phyloP scores from a whole-genome alignment of 2,888 invertebrate genomes.

The Branchipolynoe longqiensis region DNA sequence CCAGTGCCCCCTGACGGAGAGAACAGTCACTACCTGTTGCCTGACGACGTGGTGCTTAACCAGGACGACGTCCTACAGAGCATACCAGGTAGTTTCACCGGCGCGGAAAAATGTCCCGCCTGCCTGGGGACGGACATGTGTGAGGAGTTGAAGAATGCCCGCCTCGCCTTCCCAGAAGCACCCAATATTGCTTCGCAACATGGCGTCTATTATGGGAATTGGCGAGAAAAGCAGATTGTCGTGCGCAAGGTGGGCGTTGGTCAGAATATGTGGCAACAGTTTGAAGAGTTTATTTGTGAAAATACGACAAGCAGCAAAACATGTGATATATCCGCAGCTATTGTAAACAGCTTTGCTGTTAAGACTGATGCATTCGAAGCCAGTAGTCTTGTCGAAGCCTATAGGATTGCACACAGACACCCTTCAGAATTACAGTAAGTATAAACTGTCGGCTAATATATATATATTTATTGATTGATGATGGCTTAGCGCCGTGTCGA shows the following conservation, averaged over 20 bases:
- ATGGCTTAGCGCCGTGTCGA: too few species aligned
- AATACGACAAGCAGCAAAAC: conserved; percentile 28
- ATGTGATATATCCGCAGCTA: conserved; percentile 57
- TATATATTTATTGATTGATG: too few species aligned
- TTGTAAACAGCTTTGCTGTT: conserved; percentile 44
- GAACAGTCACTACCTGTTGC: conserved; percentile 27
- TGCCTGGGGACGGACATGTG: conserved; percentile 62
- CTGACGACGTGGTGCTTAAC: conserved; percentile 14
- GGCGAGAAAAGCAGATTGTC: conserved; percentile 31
- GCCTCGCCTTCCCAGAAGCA: conserved; percentile 41
- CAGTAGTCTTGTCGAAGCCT: conserved; percentile 18
- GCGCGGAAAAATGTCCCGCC: conserved; percentile 58
- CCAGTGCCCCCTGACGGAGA: neutral
- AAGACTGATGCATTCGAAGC: conserved; percentile 22
- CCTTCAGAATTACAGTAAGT: conserved; percentile 58
- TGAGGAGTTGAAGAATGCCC: conserved; percentile 42
- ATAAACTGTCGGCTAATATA: neutral
- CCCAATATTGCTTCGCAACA: conserved; percentile 31
- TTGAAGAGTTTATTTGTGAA: conserved; percentile 56
- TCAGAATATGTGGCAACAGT: conserved; percentile 30
- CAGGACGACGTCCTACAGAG: neutral
- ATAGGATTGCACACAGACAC: conserved; percentile 50
- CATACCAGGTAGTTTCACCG: conserved; percentile 54
- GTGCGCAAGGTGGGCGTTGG: conserved; percentile 39
- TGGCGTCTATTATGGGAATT: conserved; percentile 59